Conservation (phyloP, 2,797 vertebrate species). For the Sebastes trivittatus region DNA sequence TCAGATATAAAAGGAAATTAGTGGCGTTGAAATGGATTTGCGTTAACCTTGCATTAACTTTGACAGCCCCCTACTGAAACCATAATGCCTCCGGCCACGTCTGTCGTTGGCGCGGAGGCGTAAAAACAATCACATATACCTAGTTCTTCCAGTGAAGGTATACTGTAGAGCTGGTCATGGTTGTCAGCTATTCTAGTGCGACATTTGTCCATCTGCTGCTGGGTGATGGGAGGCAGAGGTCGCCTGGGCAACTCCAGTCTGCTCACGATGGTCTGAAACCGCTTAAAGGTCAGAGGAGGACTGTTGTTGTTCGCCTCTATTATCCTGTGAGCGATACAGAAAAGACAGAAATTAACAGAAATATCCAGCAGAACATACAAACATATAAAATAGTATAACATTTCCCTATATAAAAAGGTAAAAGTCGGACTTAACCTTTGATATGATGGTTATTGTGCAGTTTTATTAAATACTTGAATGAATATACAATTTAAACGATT, state of each 20-base stretch:
- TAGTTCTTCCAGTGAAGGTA: constrained; percentile 94
- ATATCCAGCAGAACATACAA: background rate
- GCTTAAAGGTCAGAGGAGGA: constrained; percentile 96
- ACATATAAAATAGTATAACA: background rate
- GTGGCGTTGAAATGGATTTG: too few species aligned
- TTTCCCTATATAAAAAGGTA: background rate
- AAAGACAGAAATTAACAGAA: background rate
- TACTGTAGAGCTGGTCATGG: constrained; percentile 91
- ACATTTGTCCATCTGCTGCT: constrained; percentile 91
- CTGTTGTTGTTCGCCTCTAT: constrained; percentile 95
- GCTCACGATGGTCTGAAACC: constrained; percentile 95
- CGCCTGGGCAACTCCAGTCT: constrained; percentile 92
- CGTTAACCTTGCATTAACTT: too few species aligned
- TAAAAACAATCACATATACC: constrained; percentile 77
- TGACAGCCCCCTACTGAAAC: too few species aligned
- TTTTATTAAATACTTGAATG: background rate
- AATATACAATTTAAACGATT: too few species aligned
- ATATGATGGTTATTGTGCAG: background rate
- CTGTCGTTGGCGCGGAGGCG: background rate
- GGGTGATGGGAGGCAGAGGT: constrained; percentile 86
- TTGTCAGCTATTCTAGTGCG: constrained; percentile 87
- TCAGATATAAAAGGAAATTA: too few species aligned
- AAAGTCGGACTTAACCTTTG: background rate
- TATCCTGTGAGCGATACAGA: constrained; percentile 82
- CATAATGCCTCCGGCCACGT: too few species aligned